Evolutionary conservation across 2,888 invertebrate species (phyloP).

Genomic region (Odontothrips loti): DNA sequence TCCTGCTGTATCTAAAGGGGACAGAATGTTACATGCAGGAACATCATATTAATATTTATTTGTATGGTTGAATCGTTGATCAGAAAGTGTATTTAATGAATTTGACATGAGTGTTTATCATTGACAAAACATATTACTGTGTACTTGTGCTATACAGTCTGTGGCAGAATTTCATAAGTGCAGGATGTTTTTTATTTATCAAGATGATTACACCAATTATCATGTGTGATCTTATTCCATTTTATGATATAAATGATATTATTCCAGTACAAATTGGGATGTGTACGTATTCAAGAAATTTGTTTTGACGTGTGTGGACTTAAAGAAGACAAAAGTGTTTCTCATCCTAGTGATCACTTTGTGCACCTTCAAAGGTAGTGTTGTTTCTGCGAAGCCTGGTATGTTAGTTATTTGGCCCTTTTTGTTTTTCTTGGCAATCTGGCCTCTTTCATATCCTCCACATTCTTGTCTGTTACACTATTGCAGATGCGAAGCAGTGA

Average conservation of each 20-base stretch:
- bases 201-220: neutral
- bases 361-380: neutral
- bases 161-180: neutral
- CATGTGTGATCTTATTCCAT: constrained; percentile 7
- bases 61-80: neutral
- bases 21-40: neutral
- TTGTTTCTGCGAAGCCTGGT: too few relatives aligned
- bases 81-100: constrained; percentile 7
- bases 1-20: constrained; percentile 2
- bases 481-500: neutral
- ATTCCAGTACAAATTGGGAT: constrained; percentile 18
- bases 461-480: too few relatives aligned
- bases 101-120: neutral
- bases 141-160: neutral
- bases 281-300: neutral
- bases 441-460: too few relatives aligned
- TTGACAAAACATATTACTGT: neutral
- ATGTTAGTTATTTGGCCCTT: too few relatives aligned
- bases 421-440: too few relatives aligned
- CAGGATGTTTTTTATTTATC: neutral
- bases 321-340: neutral
- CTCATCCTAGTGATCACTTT: neutral
- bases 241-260: constrained; percentile 14
- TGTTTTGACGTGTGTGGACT: neutral
- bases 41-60: neutral